Percentiles rank a stretch among this genome's conserved stretches.
Evolutionary conservation across 2,797 vertebrate species (phyloP).

Genomic region (Chaunax sp.): DNA sequence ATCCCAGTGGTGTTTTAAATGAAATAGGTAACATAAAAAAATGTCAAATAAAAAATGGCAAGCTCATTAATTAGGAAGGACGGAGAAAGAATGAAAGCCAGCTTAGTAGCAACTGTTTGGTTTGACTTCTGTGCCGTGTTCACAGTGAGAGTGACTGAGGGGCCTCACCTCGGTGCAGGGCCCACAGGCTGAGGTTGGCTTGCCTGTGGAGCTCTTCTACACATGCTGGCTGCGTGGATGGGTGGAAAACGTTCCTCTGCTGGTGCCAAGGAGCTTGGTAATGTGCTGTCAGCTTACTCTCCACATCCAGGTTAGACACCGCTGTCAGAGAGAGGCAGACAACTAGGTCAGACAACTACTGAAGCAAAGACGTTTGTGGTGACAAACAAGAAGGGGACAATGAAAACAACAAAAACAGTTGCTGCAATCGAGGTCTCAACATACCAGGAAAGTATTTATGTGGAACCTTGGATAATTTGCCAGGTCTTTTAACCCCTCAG

Average conservation of each 20-base stretch:
- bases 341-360: background rate
- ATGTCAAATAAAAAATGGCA: background rate
- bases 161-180: conserved; percentile 85
- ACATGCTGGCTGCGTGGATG: conserved; percentile 89
- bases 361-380: background rate
- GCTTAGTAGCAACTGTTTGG: background rate
- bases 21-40: background rate
- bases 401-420: background rate
- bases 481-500: background rate
- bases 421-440: background rate
- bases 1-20: conserved; percentile 3
- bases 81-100: background rate
- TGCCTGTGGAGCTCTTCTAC: conserved; percentile 92
- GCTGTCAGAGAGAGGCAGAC: conserved; percentile 79
- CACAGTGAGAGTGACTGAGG: conserved; percentile 18
- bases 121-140: background rate
- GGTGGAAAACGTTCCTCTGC: conserved; percentile 92
- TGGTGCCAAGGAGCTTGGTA: conserved; percentile 92
- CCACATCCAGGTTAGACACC: conserved; percentile 94
- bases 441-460: background rate
- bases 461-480: background rate
- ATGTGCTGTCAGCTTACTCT: conserved; percentile 92
- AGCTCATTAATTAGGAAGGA: background rate
- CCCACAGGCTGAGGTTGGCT: conserved; percentile 88
- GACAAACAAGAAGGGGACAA: background rate